Conservation (phyloP, 2,797 vertebrate genomes). For the Notoglanidium macrostoma region DNA sequence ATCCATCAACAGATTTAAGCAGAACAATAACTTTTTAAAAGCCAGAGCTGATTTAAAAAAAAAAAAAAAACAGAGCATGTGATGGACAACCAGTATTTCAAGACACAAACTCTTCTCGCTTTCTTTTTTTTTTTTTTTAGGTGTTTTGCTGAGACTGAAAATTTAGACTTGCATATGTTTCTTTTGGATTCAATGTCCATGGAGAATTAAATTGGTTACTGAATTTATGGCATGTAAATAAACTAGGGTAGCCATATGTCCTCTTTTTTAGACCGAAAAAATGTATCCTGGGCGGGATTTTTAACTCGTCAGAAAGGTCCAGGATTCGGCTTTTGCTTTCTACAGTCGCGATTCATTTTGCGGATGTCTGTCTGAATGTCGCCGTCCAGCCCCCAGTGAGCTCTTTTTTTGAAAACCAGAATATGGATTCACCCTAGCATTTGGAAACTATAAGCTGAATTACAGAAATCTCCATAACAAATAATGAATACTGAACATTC, state of each 20-base stretch:
- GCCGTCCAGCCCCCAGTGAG: too few relatives aligned
- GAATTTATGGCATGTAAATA: background rate
- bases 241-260: too few relatives aligned
- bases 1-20: background rate
- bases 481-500: background rate
- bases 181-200: background rate
- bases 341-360: too few relatives aligned
- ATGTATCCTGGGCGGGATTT: too few relatives aligned
- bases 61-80: background rate
- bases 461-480: background rate
- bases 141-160: background rate
- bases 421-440: too few relatives aligned
- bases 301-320: too few relatives aligned
- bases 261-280: too few relatives aligned
- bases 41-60: background rate
- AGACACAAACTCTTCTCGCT: background rate
- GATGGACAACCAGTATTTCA: conserved; percentile 13
- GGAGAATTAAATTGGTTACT: background rate
- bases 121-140: background rate
- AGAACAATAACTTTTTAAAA: background rate
- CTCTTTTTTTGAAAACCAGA: too few relatives aligned
- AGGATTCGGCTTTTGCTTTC: too few relatives aligned
- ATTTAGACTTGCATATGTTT: background rate
- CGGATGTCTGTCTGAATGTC: too few relatives aligned
- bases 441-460: background rate